Evolutionary conservation across 37 sponge, comb jelly and placozoan genomes (phyloP).

Genomic region (Crambe crambe): DNA sequence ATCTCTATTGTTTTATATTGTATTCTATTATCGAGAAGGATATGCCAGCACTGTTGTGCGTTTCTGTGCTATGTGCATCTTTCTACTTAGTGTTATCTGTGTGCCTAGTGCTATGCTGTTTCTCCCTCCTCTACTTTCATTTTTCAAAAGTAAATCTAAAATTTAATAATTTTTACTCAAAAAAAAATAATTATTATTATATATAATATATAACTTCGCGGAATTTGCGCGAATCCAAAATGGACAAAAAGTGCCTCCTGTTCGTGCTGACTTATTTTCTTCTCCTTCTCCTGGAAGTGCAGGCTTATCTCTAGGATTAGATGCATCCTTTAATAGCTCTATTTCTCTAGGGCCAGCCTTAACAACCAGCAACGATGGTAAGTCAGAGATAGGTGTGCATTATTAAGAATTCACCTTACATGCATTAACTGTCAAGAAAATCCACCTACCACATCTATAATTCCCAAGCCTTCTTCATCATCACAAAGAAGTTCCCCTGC

Average conservation of each 20-base stretch:
- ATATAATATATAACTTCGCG: too few relatives aligned
- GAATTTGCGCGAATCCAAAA: neutral
- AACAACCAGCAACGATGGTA: slow-evolving; percentile 1
- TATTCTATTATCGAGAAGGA: neutral
- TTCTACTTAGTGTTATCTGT: neutral
- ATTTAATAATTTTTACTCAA: too few relatives aligned
- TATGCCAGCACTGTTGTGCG: neutral
- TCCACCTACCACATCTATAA: neutral
- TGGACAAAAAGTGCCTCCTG: too few relatives aligned
- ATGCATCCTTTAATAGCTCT: neutral
- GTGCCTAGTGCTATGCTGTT: neutral
- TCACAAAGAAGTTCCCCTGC: neutral
- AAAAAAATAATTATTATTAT: too few relatives aligned
- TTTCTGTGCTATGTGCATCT: neutral
- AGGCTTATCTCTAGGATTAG: neutral
- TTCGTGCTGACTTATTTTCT: slow-evolving; percentile 43
- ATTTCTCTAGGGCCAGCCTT: neutral
- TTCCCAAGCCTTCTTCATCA: neutral
- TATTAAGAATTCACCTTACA: neutral
- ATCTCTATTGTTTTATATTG: neutral
- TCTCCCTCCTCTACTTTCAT: neutral
- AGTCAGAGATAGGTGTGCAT: neutral
- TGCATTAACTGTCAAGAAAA: neutral
- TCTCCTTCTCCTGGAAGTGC: slow-evolving; percentile 3
- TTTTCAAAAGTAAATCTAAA: neutral